Conservation (phyloP, 2,888 invertebrate genomes). For the Aphrophora alni region DNA sequence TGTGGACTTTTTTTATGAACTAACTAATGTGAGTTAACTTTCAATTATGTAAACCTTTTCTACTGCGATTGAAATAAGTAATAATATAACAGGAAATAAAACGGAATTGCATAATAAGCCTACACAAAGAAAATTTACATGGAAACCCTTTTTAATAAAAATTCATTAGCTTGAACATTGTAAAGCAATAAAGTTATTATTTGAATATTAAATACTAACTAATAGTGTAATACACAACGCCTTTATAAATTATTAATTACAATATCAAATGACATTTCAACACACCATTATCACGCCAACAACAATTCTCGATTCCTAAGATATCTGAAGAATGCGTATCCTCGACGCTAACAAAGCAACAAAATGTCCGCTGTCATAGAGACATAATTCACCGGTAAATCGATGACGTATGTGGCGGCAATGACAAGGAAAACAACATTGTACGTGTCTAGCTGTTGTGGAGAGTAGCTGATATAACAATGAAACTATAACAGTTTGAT, state of each 20-base stretch:
- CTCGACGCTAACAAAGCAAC: neutral
- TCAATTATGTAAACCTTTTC: too few species aligned
- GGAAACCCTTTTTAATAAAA: too few species aligned
- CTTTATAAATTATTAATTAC: neutral
- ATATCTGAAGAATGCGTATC: neutral
- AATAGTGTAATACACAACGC: neutral
- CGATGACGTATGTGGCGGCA: neutral
- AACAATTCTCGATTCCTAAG: neutral
- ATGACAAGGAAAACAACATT: slow-evolving; percentile 1
- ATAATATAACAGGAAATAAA: too few species aligned
- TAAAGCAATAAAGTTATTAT: too few species aligned
- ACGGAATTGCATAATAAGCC: too few species aligned
- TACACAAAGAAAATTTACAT: too few species aligned
- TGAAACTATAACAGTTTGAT: neutral
- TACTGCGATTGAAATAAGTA: too few species aligned
- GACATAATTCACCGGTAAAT: neutral
- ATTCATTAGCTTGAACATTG: too few species aligned
- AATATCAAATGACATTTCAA: neutral
- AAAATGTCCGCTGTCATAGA: neutral
- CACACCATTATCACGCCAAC: neutral
- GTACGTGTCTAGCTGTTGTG: neutral
- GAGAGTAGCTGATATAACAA: neutral
- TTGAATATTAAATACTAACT: neutral
- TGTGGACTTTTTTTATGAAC: too few species aligned
- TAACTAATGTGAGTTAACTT: too few species aligned